Base-by-base conservation (phyloP, 2,113 vertebrate genomes). In the Salvelinus fontinalis region DNA sequence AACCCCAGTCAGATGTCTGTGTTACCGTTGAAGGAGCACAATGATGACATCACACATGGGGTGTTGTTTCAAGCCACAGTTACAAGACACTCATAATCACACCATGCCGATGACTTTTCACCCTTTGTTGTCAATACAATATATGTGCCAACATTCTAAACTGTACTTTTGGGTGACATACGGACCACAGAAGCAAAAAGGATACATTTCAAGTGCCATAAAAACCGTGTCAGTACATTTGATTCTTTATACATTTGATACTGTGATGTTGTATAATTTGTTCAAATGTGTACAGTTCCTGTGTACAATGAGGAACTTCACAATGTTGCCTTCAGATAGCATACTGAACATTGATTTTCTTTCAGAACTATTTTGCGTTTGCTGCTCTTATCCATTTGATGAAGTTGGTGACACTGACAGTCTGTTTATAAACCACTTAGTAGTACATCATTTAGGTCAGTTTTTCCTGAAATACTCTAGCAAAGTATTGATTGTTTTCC, bases 131-230 rank as follows among this genome's bases (percentile, higher is more conserved):
- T 54, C 12, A 54, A 54, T 44, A 44, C 39, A 44, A 44, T 12
- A 54, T 18, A 54, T 18, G 16, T 54, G 51, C 51, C 51, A 54
- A 54, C 16, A 54, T 54, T 54, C 51, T 54, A 11, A 44, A 44
- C 39, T 44, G 13, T 54, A 54, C 51, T 54, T 54, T 54, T 54
- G 51, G 51, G 14, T 54, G 51, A 54, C 51, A 18, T 54, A 54
- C 5, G 86, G 84, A 87, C 79, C 75, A 83, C 68, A 75, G 69
- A 86, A 85, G 81, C 78, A 90, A 87, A 88, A 82, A 81, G 24
- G 67, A 60, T 69, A 73, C 14, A 62, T 81, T 80, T 79, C 44
- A 91, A 90, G 91, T 91, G 91, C 91, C 90, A 90, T 89, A 75
- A 88, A 71, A 74, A 78, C 48, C 75, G 81, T 80, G 83, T 83